These are phyloP conservation scores for Nothocercus nigrocapillus DNA, from an alignment of 2,113 vertebrate species.

Conservation along the genomic window DNA sequence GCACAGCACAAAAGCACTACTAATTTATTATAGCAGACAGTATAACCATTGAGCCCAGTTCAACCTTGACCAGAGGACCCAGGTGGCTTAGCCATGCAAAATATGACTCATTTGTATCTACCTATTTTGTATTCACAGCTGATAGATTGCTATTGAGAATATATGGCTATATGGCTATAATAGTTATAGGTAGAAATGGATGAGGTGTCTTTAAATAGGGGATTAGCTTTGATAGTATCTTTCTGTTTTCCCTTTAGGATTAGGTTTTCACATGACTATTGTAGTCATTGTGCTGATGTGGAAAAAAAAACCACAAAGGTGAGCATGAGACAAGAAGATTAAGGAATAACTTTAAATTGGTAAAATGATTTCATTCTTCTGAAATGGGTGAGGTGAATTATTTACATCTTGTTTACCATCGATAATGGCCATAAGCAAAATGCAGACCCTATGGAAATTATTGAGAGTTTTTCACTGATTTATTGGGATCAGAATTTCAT, in stretches of 20 bases:
- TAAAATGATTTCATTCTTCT: not conserved
- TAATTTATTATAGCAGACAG: constrained; percentile 65
- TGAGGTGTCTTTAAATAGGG: constrained; percentile 55
- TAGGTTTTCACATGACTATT: constrained; percentile 7
- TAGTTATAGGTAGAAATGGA: constrained; percentile 58
- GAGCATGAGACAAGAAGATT: not conserved
- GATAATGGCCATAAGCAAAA: not conserved
- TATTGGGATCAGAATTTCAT: not conserved
- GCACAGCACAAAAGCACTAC: constrained; percentile 51
- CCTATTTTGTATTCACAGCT: constrained; percentile 54
- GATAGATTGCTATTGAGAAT: constrained; percentile 47
- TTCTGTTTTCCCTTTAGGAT: constrained; percentile 23
- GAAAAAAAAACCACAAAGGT: not conserved
- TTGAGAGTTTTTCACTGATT: not conserved
- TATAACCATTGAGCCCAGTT: constrained; percentile 50
- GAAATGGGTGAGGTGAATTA: not conserved
- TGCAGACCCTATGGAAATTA: not conserved
- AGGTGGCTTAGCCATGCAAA: constrained; percentile 64
- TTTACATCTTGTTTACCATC: not conserved
- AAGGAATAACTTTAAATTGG: not conserved
- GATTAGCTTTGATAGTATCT: constrained; percentile 47
- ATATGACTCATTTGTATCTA: constrained; percentile 59
- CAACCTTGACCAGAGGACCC: constrained; percentile 70
- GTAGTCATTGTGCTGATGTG: not conserved
- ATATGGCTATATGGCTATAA: constrained; percentile 32